These are phyloP conservation scores for Epizoanthus stellaris DNA, from an alignment of 92 coral and sea anemone genomes.

Conservation along the genomic window DNA sequence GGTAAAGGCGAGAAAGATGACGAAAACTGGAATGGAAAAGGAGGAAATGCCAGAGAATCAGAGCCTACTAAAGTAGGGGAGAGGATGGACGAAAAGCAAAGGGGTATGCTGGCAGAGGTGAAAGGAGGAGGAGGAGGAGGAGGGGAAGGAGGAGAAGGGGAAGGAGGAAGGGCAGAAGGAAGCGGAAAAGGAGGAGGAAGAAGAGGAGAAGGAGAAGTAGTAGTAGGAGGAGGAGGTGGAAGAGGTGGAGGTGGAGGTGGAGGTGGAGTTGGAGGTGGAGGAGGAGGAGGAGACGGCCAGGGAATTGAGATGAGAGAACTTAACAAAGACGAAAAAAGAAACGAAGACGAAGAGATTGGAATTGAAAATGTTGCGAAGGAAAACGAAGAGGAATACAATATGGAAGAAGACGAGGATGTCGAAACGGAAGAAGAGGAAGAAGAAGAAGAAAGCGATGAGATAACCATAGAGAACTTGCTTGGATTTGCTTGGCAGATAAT, in stretches of 20 bases:
- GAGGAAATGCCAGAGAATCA: too few relatives aligned
- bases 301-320: not conserved
- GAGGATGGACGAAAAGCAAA: not conserved
- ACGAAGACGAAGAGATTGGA: not conserved
- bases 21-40: too few relatives aligned
- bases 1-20: too few relatives aligned
- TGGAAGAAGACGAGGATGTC: not conserved
- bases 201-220: not conserved
- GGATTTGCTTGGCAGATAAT: slow-evolving; percentile 17
- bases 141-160: not conserved
- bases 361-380: slow-evolving; percentile 1
- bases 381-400: not conserved
- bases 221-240: not conserved
- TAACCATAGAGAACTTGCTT: not conserved
- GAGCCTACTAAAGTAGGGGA: not conserved
- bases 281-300: not conserved
- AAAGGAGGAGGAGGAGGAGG: not conserved
- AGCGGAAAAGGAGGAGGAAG: not conserved
- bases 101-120: not conserved
- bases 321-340: not conserved
- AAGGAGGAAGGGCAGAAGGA: not conserved
- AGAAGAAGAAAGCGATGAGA: slow-evolving; percentile 5
- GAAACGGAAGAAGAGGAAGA: not conserved
- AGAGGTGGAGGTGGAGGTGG: not conserved
- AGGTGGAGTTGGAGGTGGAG: not conserved